These are phyloP conservation scores for Pachyuromys duprasi DNA, from an alignment of 2,797 vertebrate species.

Conservation along the genomic window DNA sequence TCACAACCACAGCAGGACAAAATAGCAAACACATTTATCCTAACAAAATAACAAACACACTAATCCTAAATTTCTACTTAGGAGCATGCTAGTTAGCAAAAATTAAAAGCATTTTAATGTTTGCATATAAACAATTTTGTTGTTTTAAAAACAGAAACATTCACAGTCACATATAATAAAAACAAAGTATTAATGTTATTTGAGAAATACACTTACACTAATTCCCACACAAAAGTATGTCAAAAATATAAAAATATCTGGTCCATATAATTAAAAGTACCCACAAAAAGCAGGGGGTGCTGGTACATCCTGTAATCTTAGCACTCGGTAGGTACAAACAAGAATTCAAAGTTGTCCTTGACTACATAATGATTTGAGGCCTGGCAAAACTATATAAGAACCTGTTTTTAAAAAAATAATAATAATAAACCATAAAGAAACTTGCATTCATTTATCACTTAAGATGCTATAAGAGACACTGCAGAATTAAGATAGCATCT, in stretches of 20 bases:
- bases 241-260: constrained; percentile 74
- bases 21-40: background rate
- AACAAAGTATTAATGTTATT: constrained; percentile 33
- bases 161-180: constrained; percentile 50
- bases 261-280: constrained; percentile 70
- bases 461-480: constrained; percentile 27
- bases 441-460: constrained; percentile 83
- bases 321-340: background rate
- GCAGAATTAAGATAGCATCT: constrained; percentile 63
- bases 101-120: constrained; percentile 6
- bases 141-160: constrained; percentile 75
- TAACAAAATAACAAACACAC: background rate
- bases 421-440: constrained; percentile 69
- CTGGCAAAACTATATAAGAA: background rate
- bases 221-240: constrained; percentile 59
- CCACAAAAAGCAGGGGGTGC: constrained; percentile 44
- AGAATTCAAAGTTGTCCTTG: background rate
- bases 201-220: constrained; percentile 51
- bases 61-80: constrained; percentile 10
- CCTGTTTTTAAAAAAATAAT: background rate
- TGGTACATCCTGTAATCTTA: background rate
- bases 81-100: background rate
- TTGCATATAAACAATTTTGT: constrained; percentile 62
- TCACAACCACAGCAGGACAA: background rate
- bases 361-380: background rate